Conservation (phyloP, 2,888 invertebrate species). For the Heterodera filipjevi region DNA sequence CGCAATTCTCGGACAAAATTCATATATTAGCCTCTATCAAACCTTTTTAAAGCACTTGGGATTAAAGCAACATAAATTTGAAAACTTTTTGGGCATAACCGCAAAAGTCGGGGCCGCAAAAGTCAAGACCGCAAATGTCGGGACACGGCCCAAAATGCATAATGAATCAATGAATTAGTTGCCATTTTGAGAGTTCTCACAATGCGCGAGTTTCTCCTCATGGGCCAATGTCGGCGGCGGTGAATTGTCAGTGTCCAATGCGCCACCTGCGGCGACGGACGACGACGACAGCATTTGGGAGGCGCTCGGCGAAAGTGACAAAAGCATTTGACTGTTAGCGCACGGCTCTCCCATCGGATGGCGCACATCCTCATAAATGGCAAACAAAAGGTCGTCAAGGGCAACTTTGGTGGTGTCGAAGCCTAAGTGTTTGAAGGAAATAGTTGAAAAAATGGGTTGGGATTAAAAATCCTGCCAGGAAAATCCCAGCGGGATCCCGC, state of each 20-base stretch:
- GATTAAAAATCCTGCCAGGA: too few relatives aligned
- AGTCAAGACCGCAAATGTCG: too few relatives aligned
- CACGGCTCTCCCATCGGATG: constrained; percentile 34
- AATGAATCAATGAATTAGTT: too few relatives aligned
- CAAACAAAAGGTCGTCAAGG: constrained; percentile 30
- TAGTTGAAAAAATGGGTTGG: constrained; percentile 11
- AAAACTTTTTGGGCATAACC: too few relatives aligned
- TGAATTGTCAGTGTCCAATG: not conserved
- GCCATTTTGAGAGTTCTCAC: not conserved
- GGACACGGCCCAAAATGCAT: too few relatives aligned
- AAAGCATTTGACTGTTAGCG: constrained; percentile 22
- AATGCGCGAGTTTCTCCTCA: not conserved
- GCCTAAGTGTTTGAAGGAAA: constrained; percentile 16
- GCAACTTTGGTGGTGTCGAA: constrained; percentile 24
- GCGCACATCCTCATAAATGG: constrained; percentile 40
- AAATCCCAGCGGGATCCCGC: too few relatives aligned
- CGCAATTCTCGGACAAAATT: too few relatives aligned
- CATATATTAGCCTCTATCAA: too few relatives aligned
- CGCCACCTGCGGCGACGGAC: not conserved
- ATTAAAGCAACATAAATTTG: too few relatives aligned
- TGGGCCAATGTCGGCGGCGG: not conserved
- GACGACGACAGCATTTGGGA: constrained; percentile 9
- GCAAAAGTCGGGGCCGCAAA: too few relatives aligned
- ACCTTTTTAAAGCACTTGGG: too few relatives aligned
- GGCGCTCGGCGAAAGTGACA: constrained; percentile 33